Base-by-base conservation (phyloP, 2,888 invertebrate genomes). In the Nomada flava region DNA sequence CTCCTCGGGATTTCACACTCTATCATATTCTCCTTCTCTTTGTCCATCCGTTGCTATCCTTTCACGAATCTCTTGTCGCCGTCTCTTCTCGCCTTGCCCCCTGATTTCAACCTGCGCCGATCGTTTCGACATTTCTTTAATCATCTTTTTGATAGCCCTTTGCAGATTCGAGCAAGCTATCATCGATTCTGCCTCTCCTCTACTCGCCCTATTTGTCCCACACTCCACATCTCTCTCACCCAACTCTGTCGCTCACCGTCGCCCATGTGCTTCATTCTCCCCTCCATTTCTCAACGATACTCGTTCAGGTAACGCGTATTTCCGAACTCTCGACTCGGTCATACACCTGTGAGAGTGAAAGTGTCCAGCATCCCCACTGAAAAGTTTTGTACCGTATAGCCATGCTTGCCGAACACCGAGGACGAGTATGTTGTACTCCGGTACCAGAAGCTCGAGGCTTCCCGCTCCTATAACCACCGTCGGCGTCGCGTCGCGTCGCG, bases 281-380 rank as follows among this genome's bases (percentile, higher is more conserved):
- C 53, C 44, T 26, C 63, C n/a, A 10, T 26, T 26, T n/a, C 68
- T 36, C 59, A 36, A 26, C 72, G 62, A 72, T 79, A 74, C 83
- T 86, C 88, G 87, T 68, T 82, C 79, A 62, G 76, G 74, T 78
- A 82, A 62, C 76, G 69, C 76, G 73, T 77, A 86, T 76, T 75
- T 86, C 75, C 72, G 76, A 84, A 82, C 85, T 88, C 83, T 87
- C 87, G 86, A 84, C 78, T 87, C 93, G 93, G 93, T 93, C 93
- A 93, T 92, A 89, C 93, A 93, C 93, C 93, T 93, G 93, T 93
- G 91, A 93, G 92, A 93, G 93, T 93, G 93, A 93, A 93, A 93
- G 93, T 93, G 91, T 92, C 92, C 87, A 86, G 88, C 85, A 85
- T 86, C 79, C 72, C 80, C 82, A 69, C 77, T 76, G 59, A 44